Base-by-base conservation (phyloP, 2,797 vertebrate genomes). In the Taenioides sp. region DNA sequence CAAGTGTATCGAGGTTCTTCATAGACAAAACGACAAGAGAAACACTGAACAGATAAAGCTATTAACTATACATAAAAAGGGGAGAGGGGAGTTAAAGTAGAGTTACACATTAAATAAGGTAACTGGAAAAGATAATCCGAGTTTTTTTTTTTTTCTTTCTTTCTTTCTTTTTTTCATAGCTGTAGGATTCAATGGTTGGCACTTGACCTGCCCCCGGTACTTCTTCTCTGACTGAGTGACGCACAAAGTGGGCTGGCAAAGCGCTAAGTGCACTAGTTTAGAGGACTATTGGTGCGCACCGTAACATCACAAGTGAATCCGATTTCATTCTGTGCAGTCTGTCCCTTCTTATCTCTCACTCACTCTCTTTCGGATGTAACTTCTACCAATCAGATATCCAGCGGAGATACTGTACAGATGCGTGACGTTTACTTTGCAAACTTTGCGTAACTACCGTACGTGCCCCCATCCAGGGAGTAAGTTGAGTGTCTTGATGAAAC, bases 221-320 rank as follows among this genome's bases (percentile, higher is more conserved):
- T 78, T 34, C 34, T 76, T 78, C 75, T 73, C 59, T 34, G 18
- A 61, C 80, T 4, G 83, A 84, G 91, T 94, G 93, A 94, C 94
- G 92, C 90, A 89, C 69, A 84, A 90, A 92, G 93, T 94, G 93
- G 94, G 94, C 92, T 80, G 94, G 93, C 92, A 80, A 50, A 92
- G 88, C 84, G 84, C 80, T 84, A 90, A 89, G 91, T 90, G 89
- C 87, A 82, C 87, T 57, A 90, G 89, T 92, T 91, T 88, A 78
- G 87, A 90, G 83, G 81, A 86, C 77, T 87, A 82, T 90, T 86
- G 78, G 89, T 73, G 90, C 88, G 81, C 87, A 77, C 70, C n/a
- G 84, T 80, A 80, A 80, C 88, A 91, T 88, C 91, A 89, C 83
- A 63, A 88, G 84, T 84, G 76, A 82, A 65, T 72, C 76, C 80